Base-by-base conservation (phyloP, 1,140 invertebrate genomes). In the Paralvinella palmiformis region DNA sequence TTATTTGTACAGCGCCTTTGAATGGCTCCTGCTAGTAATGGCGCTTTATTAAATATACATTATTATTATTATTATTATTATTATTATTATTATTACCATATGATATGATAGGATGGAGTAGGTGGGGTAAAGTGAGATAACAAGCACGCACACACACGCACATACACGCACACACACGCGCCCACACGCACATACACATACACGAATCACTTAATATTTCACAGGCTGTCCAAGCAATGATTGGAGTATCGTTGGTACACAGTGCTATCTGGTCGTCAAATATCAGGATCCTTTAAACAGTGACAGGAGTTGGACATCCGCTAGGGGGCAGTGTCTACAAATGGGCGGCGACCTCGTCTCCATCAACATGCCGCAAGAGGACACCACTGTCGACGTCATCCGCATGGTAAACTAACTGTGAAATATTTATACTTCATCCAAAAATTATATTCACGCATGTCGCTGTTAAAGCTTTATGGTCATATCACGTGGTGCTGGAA, bases 261-360 rank as follows among this genome's bases (percentile, higher is more conserved):
- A 29, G 10, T 52, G 48, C 48, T 52, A 52, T 29, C 24, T 27
- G 48, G 48, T 29, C 6, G 24, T 22, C 24, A 3, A 29, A 3
- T 52, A 27, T 20, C 17, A 52, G 2, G 48, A 52, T 29, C 48
- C 48, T 10, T 10, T 27, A 22, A 20, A 22, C 10, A 29, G 24
- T 52, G 48, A 52, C 17, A 22, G 48, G 0, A 27, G 24, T 6
- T 52, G 48, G 48, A 52, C 48, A 52, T 10, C 17, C 7, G 48
- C 48, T 17, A 22, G 48, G 0, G 48, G 7, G 1, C 24, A n/a
- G 24, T 52, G 48, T 29, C 24, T 52, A 13, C 10, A 13, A 22
- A 52, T 10, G 31, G 48, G 48, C 31, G 48, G 48, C 48, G 48
- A 52, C n/a, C 48, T 52, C n/a, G 48, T 52, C 48, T 17, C 48